Conservation (phyloP, 2,888 invertebrate species). For the Ctenicera cuprea region DNA sequence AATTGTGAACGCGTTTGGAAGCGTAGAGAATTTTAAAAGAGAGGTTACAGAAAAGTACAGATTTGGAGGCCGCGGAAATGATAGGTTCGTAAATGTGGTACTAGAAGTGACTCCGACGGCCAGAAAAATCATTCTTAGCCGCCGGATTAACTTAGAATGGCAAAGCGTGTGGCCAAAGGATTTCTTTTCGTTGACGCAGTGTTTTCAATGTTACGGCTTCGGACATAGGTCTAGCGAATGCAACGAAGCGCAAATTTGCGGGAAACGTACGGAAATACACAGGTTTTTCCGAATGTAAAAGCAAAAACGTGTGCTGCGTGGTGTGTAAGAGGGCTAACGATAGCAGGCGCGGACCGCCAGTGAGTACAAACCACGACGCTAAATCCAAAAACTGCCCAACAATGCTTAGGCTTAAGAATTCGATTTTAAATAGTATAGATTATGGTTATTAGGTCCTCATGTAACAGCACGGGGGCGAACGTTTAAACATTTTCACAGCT, state of each 20-base stretch:
- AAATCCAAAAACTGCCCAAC: neutral
- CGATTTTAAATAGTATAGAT: neutral
- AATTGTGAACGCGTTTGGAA: neutral
- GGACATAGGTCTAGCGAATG: neutral
- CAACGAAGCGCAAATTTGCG: neutral
- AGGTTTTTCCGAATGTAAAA: neutral
- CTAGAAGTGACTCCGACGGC: neutral
- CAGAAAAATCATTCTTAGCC: neutral
- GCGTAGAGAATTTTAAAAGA: neutral
- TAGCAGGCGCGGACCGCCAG: neutral
- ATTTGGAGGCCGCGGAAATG: too few relatives aligned
- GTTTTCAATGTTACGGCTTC: neutral
- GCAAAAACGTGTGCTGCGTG: neutral
- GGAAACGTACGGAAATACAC: neutral
- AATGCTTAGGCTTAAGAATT: neutral
- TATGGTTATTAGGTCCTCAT: neutral
- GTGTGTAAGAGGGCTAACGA: neutral
- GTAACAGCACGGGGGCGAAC: too few relatives aligned
- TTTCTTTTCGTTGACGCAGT: neutral
- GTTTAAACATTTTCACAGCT: too few relatives aligned
- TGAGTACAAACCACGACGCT: neutral
- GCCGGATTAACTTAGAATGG: neutral
- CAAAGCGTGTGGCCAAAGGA: neutral
- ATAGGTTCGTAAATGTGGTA: neutral
- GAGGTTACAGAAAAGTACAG: neutral